Conservation (phyloP, 1,140 invertebrate species). For the Orius insidiosus region DNA sequence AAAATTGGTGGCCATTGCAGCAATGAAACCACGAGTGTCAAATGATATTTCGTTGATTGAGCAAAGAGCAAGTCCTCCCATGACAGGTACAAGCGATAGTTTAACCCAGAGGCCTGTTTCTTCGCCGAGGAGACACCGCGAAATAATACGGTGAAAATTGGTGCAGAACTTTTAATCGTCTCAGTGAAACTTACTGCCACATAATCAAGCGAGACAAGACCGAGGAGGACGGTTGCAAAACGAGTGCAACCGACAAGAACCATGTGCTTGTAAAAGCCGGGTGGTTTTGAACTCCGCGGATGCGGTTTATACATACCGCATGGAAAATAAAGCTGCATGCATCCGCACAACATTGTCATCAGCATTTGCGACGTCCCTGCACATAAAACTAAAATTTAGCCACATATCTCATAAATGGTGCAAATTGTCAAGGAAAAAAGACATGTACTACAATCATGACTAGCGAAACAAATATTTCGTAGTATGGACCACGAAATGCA, state of each 20-base stretch:
- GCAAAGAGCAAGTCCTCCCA: constrained; percentile 67
- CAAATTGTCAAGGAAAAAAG: too few species aligned
- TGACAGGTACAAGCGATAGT: constrained; percentile 66
- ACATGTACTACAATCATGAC: too few species aligned
- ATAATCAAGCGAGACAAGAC: constrained; percentile 62
- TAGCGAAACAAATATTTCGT: too few species aligned
- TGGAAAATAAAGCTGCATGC: constrained; percentile 58
- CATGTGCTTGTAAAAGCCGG: constrained; percentile 61
- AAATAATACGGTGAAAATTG: constrained; percentile 69
- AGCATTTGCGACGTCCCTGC: constrained; percentile 56
- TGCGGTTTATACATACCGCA: constrained; percentile 51
- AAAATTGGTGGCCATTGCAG: constrained; percentile 63
- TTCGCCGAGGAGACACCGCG: constrained; percentile 51
- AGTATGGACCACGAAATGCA: too few species aligned
- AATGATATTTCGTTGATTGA: constrained; percentile 70
- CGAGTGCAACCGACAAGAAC: constrained; percentile 56
- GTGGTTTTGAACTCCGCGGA: constrained; percentile 40
- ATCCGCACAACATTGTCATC: constrained; percentile 57
- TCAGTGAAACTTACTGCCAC: constrained; percentile 75
- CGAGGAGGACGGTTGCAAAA: constrained; percentile 57
- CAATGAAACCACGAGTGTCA: constrained; percentile 54
- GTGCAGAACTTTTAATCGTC: constrained; percentile 72
- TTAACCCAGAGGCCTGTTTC: constrained; percentile 57
- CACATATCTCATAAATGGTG: not conserved
- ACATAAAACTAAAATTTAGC: constrained; percentile 18